phyloP scores from a whole-genome alignment of 1,140 invertebrate species.

The Tetramorium parvispinum region DNA sequence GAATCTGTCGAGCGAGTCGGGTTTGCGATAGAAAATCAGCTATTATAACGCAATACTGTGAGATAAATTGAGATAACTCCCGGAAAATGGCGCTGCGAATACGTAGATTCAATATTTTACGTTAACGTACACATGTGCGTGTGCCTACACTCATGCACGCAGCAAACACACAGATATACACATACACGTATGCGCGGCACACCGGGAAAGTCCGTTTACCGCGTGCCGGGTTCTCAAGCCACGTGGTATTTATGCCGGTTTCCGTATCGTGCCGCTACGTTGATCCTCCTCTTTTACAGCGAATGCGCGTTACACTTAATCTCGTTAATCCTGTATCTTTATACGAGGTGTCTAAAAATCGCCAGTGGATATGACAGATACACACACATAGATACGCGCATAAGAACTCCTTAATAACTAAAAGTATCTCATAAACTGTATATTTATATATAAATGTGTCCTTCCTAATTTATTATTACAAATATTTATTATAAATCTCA shows the following conservation, averaged over 20 bases:
- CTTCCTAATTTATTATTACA: neutral
- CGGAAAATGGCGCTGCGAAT: neutral
- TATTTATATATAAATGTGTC: neutral
- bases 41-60: neutral
- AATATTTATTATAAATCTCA: neutral
- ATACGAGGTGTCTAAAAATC: constrained; percentile 27
- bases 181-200: neutral
- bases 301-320: constrained; percentile 31
- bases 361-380: neutral
- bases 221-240: constrained; percentile 23
- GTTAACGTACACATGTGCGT: neutral
- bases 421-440: neutral
- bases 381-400: too few relatives aligned
- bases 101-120: neutral
- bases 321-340: constrained; percentile 31
- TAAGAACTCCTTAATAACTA: neutral
- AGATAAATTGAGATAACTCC: constrained; percentile 37
- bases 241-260: constrained; percentile 53
- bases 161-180: neutral
- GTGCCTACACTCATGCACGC: too few relatives aligned
- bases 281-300: constrained; percentile 34
- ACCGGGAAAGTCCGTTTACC: constrained; percentile 52
- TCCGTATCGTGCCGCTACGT: constrained; percentile 18
- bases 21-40: neutral
- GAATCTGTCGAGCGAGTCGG: neutral